Conservation (phyloP, 2,888 invertebrate species). For the Erannis defoliaria region DNA sequence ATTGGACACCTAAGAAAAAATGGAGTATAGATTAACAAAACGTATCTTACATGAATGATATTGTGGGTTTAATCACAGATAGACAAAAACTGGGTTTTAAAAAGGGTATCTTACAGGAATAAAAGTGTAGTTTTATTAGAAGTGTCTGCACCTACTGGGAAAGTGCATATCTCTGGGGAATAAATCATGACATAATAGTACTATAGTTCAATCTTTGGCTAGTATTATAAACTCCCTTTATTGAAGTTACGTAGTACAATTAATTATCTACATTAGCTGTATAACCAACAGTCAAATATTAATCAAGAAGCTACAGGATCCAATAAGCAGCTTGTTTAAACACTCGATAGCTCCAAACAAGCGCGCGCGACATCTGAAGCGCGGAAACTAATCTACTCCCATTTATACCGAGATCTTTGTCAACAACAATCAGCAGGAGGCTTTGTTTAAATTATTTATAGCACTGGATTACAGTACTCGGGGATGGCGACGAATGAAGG, state of each 20-base stretch:
- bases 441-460: slow-evolving; percentile 58
- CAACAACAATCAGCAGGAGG: slow-evolving; percentile 55
- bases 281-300: slow-evolving; percentile 9
- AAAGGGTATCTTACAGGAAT: too few relatives aligned
- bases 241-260: background rate
- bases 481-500: slow-evolving; percentile 25
- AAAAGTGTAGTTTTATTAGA: too few relatives aligned
- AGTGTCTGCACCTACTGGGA: too few relatives aligned
- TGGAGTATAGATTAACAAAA: too few relatives aligned
- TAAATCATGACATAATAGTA: too few relatives aligned
- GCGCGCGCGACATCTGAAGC: slow-evolving; percentile 12
- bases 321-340: slow-evolving; percentile 13
- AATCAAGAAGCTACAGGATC: slow-evolving; percentile 3
- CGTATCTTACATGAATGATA: too few relatives aligned
- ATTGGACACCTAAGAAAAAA: too few relatives aligned
- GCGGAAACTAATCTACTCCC: slow-evolving; percentile 52
- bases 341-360: background rate
- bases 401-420: slow-evolving; percentile 58
- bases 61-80: too few relatives aligned
- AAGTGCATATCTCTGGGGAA: too few relatives aligned
- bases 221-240: background rate
- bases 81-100: too few relatives aligned
- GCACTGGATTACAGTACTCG: slow-evolving; percentile 38
- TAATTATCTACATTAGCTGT: background rate
- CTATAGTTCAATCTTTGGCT: too few relatives aligned